phyloP scores from a whole-genome alignment of 2,888 invertebrate genomes.

The Tachina grossa region DNA sequence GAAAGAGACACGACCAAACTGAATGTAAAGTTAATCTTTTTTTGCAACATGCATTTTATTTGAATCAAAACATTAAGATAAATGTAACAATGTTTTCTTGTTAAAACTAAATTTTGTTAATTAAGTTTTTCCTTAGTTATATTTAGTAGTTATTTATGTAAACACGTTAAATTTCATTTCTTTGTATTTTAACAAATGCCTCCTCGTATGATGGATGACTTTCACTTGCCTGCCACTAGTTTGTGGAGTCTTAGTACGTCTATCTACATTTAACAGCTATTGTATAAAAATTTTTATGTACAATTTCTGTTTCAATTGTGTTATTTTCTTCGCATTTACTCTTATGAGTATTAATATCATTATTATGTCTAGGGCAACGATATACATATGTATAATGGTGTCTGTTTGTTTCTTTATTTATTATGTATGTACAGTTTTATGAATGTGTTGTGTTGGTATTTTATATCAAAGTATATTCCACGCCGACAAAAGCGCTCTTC shows the following conservation, averaged over 20 bases:
- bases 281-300: slow-evolving; percentile 7
- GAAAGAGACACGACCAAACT: too few relatives aligned
- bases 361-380: slow-evolving; percentile 50
- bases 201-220: slow-evolving; percentile 34
- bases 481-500: too few relatives aligned
- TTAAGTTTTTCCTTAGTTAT: slow-evolving; percentile 1
- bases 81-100: slow-evolving; percentile 7
- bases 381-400: neutral
- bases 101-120: neutral
- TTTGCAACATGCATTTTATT: neutral
- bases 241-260: slow-evolving; percentile 14
- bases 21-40: too few relatives aligned
- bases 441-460: too few relatives aligned
- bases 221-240: slow-evolving; percentile 54
- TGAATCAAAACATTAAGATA: neutral
- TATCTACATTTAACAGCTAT: neutral
- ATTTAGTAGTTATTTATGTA: neutral
- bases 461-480: too few relatives aligned
- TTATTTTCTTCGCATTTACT: slow-evolving; percentile 46
- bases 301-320: slow-evolving; percentile 47
- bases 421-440: too few relatives aligned
- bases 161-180: slow-evolving; percentile 12
- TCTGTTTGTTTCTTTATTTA: too few relatives aligned
- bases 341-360: slow-evolving; percentile 23
- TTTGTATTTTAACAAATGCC: slow-evolving; percentile 20